These are phyloP conservation scores for Micropoecilia bifurca DNA, from an alignment of 2,797 vertebrate genomes.

Conservation along the genomic window DNA sequence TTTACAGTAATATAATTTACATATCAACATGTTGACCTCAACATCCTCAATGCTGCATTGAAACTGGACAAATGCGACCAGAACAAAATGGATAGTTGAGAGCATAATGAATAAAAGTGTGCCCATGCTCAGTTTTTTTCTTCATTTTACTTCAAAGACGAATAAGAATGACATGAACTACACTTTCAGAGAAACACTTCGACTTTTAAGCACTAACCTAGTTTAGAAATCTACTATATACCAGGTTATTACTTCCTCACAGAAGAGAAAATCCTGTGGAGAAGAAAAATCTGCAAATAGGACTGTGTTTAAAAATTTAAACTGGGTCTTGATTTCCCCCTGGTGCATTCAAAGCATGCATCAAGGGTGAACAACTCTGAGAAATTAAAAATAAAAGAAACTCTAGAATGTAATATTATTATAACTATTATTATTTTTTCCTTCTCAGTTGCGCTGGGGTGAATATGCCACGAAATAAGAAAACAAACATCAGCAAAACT, in stretches of 20 bases:
- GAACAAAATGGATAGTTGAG: not conserved
- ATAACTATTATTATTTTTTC: slow-evolving; percentile 21
- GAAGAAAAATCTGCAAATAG: slow-evolving; percentile 53
- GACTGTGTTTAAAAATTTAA: slow-evolving; percentile 78
- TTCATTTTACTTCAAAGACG: slow-evolving; percentile 4
- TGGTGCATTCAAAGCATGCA: slow-evolving; percentile 73
- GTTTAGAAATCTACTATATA: slow-evolving; percentile 63
- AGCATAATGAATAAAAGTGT: not conserved
- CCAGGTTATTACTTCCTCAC: slow-evolving; percentile 68
- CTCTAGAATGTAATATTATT: slow-evolving; percentile 61
- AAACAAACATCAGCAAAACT: slow-evolving; percentile 82
- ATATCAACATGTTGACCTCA: not conserved
- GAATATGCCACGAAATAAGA: slow-evolving; percentile 72
- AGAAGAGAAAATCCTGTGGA: slow-evolving; percentile 50
- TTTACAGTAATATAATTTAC: not conserved
- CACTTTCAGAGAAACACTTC: slow-evolving; percentile 26
- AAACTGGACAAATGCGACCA: not conserved
- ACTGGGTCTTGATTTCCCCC: slow-evolving; percentile 71
- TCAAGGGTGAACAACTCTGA: slow-evolving; percentile 48
- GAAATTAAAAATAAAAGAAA: slow-evolving; percentile 70
- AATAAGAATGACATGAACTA: slow-evolving; percentile 22
- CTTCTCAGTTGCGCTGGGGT: slow-evolving; percentile 62
- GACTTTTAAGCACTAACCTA: slow-evolving; percentile 70
- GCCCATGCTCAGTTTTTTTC: not conserved
- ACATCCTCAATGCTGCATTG: not conserved